phyloP scores from a whole-genome alignment of 2,797 vertebrate genomes.

The Urocyon cinereoargenteus region DNA sequence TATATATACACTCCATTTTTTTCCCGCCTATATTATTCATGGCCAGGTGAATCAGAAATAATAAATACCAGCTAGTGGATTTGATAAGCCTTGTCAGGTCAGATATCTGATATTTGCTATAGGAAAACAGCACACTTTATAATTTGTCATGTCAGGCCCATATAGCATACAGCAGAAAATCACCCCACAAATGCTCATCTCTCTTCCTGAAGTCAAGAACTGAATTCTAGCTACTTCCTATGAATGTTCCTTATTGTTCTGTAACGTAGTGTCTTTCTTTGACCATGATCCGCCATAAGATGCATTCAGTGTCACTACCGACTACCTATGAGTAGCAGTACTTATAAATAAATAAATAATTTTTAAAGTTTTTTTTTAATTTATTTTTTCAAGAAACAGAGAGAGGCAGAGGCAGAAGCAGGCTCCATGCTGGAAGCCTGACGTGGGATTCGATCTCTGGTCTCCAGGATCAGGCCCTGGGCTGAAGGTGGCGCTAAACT shows the following conservation, averaged over 20 bases:
- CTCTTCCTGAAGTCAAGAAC: conserved; percentile 15
- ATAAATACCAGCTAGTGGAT: conserved; percentile 1
- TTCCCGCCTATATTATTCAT: not conserved
- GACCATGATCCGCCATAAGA: not conserved
- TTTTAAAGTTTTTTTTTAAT: too few relatives aligned
- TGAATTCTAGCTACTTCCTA: not conserved
- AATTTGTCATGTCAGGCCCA: not conserved
- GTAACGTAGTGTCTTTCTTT: not conserved
- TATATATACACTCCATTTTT: not conserved
- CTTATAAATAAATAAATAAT: too few relatives aligned
- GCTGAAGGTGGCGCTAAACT: too few relatives aligned
- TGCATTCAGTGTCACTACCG: not conserved
- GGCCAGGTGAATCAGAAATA: conserved; percentile 38
- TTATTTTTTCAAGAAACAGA: too few relatives aligned
- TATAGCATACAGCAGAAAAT: not conserved
- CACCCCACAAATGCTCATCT: not conserved
- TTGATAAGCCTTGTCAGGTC: conserved; percentile 19
- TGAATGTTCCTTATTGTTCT: not conserved
- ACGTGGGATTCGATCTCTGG: too few relatives aligned
- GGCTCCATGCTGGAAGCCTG: too few relatives aligned
- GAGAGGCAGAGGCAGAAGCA: too few relatives aligned
- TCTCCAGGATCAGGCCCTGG: too few relatives aligned
- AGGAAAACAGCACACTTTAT: conserved; percentile 7
- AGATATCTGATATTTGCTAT: not conserved
- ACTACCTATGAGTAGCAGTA: not conserved